Percentiles rank a stretch among this genome's conserved stretches.
Conservation (phyloP, 2,797 vertebrate species). For the Pristis pectinata region DNA sequence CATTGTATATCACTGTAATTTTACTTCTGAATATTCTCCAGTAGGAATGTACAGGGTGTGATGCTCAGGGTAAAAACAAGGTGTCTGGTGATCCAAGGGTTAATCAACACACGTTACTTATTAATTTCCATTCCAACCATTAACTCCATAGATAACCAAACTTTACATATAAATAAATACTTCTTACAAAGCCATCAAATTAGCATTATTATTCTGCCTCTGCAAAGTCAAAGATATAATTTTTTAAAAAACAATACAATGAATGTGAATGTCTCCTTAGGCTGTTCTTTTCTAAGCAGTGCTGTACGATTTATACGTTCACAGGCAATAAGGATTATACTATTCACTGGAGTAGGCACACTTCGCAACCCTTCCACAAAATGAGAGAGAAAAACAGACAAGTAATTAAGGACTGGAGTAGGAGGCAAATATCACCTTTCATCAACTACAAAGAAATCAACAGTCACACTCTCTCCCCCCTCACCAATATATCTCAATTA, state of each 20-base stretch:
- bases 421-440: background rate
- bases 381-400: background rate
- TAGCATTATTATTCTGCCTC: background rate
- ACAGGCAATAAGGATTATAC: background rate
- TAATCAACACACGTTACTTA: background rate
- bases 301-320: background rate
- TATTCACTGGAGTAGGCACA: background rate
- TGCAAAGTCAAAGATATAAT: background rate
- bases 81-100: background rate
- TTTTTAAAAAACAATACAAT: background rate
- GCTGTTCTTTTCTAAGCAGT: background rate
- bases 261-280: background rate
- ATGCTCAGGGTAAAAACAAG: background rate
- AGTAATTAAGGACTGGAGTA: background rate
- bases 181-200: background rate
- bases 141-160: too few species aligned
- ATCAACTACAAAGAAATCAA: slow-evolving; percentile 6
- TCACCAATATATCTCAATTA: background rate
- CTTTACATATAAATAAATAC: background rate
- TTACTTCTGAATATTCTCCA: background rate
- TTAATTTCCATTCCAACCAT: slow-evolving; percentile 14
- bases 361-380: background rate
- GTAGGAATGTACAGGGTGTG: background rate
- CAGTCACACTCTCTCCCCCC: background rate
- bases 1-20: background rate